These are phyloP conservation scores for Littorina saxatilis DNA, from an alignment of 1,140 invertebrate genomes.

Conservation along the genomic window DNA sequence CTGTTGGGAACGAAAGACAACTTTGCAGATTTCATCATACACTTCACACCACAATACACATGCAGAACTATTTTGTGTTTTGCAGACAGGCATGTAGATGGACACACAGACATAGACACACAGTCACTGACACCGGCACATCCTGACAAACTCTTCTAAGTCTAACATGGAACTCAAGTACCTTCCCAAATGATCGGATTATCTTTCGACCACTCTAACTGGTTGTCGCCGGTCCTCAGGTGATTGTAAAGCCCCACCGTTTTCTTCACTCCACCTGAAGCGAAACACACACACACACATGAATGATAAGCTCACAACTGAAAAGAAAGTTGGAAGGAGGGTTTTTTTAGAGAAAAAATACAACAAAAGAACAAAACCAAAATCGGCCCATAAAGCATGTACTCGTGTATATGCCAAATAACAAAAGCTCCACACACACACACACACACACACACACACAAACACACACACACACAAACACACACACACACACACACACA, in stretches of 20 bases:
- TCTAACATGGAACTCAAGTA: background rate
- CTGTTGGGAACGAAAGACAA: background rate
- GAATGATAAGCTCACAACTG: too few species aligned
- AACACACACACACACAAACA: too few species aligned
- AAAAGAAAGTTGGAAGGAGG: too few species aligned
- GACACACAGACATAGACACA: background rate
- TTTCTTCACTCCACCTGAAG: slow-evolving; percentile 1
- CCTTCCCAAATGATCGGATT: slow-evolving; percentile 2
- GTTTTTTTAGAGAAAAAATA: too few species aligned
- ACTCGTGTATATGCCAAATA: too few species aligned
- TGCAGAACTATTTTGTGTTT: too few species aligned
- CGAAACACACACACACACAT: too few species aligned
- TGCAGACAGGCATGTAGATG: background rate
- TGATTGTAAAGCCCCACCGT: slow-evolving; percentile 9
- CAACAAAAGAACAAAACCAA: too few species aligned
- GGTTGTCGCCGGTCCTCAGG: too few species aligned
- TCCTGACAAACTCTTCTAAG: background rate
- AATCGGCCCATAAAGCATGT: too few species aligned
- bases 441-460: too few species aligned
- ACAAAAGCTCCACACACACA: too few species aligned
- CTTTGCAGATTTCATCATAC: background rate
- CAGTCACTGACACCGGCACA: background rate
- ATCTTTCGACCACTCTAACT: background rate
- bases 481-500: background rate
- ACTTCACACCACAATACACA: background rate